Base-by-base conservation (phyloP, 2,113 vertebrate species). In the Nymphicus hollandicus region DNA sequence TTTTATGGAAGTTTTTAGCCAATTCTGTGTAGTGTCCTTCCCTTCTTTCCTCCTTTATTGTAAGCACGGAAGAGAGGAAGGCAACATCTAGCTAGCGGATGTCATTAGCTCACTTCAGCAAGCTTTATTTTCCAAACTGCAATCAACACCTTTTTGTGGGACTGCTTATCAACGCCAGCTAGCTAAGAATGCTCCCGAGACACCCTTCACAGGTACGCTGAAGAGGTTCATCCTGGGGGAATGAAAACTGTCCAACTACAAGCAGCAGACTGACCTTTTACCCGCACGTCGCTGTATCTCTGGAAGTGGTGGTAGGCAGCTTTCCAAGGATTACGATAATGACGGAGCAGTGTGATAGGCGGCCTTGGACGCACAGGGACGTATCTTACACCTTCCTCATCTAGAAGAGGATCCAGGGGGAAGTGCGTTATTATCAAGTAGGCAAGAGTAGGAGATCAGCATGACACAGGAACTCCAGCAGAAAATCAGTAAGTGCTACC, bases 221-320 rank as follows among this genome's bases (percentile, higher is more conserved):
- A 13, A 18, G 56, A 2, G 7, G 41, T 18, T 56, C 18, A 19
- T 22, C 18, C 60, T 1, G 1, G 39, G 12, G 2, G 23, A 72
- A 17, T 5, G 8, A 28, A 28, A 58, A 33, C 35, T 7, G 20
- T 17, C 41, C 4, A 24, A 12, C 17, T 6, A 28, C 8, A 37
- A n/a, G 49, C 1, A 33, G 61, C 46, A 10, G 13, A 28, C 98
- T 96, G 88, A 99, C 99, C 99, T 99, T 99, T 99, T 58, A 99
- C 99, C 9, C 99, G 98, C 90, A 99, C 99, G 31, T 99, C 99
- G 17, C 98, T 99, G 95, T 99, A 99, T 80, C 99, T 98, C 98
- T 99, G 99, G 80, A 99, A 99, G 97, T 99, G 99, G 95, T 99
- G 99, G 95, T 99, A 99, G 3, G 99, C 99, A 6, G 99, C 99